These are phyloP conservation scores for Pinna nobilis DNA, from an alignment of 1,140 invertebrate species.

Conservation along the genomic window DNA sequence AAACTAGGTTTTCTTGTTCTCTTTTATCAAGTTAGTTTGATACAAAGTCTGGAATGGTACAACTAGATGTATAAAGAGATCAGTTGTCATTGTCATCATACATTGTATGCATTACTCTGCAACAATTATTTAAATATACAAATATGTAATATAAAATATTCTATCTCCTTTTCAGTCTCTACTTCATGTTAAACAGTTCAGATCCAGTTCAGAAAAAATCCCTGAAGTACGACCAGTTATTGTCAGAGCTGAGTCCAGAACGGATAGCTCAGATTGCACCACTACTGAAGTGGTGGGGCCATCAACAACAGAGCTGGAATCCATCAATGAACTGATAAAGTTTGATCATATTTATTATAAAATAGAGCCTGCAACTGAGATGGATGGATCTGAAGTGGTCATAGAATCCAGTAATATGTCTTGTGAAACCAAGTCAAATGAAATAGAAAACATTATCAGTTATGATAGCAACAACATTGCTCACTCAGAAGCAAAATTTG, in stretches of 20 bases:
- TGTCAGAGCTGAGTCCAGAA: conserved; percentile 1
- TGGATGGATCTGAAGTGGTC: not conserved
- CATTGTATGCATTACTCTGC: too few relatives aligned
- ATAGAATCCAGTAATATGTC: conserved; percentile 5
- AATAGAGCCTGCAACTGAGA: conserved; percentile 44
- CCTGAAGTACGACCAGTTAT: conserved; percentile 1
- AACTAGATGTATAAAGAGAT: too few relatives aligned
- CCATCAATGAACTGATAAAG: conserved; percentile 74
- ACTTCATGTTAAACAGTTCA: conserved; percentile 59
- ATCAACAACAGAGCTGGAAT: conserved; percentile 74
- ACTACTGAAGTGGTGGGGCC: conserved; percentile 70
- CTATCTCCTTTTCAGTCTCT: conserved; percentile 61
- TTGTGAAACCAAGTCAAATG: conserved; percentile 12
- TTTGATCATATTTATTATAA: conserved; percentile 74
- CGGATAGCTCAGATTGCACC: conserved; percentile 7
- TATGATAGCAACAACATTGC: not conserved
- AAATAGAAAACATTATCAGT: conserved; percentile 1
- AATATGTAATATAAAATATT: not conserved
- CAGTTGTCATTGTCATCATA: not conserved
- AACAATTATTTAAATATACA: not conserved
- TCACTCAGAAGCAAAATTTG: not conserved
- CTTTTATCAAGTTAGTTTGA: too few relatives aligned
- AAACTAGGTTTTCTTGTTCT: too few relatives aligned
- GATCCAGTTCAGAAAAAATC: not conserved
- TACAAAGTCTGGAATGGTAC: too few relatives aligned